phyloP scores from a whole-genome alignment of 2,888 invertebrate genomes.

The Romanomermis culicivorax region DNA sequence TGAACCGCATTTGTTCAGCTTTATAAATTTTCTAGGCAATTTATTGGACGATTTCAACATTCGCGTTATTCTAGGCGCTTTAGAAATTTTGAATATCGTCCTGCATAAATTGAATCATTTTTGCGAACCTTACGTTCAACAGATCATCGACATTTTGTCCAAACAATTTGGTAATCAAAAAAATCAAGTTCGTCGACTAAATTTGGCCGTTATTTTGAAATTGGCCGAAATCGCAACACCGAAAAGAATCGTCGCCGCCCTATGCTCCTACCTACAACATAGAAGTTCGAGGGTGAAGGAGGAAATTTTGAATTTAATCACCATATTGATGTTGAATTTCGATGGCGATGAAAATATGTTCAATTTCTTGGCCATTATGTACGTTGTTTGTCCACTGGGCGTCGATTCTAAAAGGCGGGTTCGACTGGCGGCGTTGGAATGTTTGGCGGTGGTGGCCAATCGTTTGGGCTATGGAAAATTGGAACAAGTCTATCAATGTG shows the following conservation, averaged over 20 bases:
- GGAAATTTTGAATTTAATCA: slow-evolving; percentile 51
- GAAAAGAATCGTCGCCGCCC: slow-evolving; percentile 36
- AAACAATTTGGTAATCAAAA: slow-evolving; percentile 36
- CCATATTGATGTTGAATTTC: slow-evolving; percentile 52
- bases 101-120: slow-evolving; percentile 29
- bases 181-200: slow-evolving; percentile 34
- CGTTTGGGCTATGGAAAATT: slow-evolving; percentile 40
- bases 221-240: slow-evolving; percentile 37
- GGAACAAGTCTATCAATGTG: slow-evolving; percentile 38
- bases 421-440: slow-evolving; percentile 54
- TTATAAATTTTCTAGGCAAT: slow-evolving; percentile 41
- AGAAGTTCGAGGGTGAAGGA: slow-evolving; percentile 43
- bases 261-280: slow-evolving; percentile 35
- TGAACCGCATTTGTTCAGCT: slow-evolving; percentile 41
- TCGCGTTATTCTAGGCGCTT: slow-evolving; percentile 33
- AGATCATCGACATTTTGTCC: slow-evolving; percentile 32
- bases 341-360: slow-evolving; percentile 57
- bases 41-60: slow-evolving; percentile 43
- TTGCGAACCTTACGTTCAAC: slow-evolving; percentile 33
- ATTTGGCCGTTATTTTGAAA: slow-evolving; percentile 34
- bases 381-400: slow-evolving; percentile 33
- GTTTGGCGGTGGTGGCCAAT: slow-evolving; percentile 53
- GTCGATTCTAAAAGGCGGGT: slow-evolving; percentile 48
- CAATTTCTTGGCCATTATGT: slow-evolving; percentile 35
- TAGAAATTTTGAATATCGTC: slow-evolving; percentile 34